Evolutionary conservation across 1,140 invertebrate genomes (phyloP), one percentile per base, ranked within the genome.

Genomic region (Sitodiplosis mosellana): DNA sequence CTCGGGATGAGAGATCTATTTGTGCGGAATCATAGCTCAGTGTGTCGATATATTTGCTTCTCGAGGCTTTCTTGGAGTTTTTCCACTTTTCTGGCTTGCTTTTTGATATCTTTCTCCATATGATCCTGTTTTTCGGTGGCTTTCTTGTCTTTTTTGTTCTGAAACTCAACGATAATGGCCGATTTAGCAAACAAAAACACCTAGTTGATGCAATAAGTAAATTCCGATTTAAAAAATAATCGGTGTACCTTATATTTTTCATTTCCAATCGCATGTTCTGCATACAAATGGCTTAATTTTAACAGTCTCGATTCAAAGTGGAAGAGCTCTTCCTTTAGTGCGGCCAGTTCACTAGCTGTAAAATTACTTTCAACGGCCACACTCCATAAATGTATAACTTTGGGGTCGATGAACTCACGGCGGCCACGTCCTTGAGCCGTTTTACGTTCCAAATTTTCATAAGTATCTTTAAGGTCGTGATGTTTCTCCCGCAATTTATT

Each of bases 281-380:
- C 77, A 60, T 89, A 81, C 41, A 91, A 62, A 56, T 83, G 77
- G 44, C 83, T 75, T 22, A 93, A 66, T 65, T 94, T 94, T 1
- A 86, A 60, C 14, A 95, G 66, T 18, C 87, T 70, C 33, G 78
- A 78, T 66, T 95, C 87, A 65, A 90, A 93, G 63, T 93, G 88
- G 50, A 77, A 70, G 43, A 95, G 64, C 63, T 94, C 89, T 41
- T 79, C 76, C 69, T 82, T 83, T 38, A 95, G 71, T 2, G 87
- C 89, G 51, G 78, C 74, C 8, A 93, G 63, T 70, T 94, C 88
- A 53, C 82, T 74, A 5, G 74, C 64, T 37, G 78, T 78, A 61
- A 94, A 93, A 61, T 88, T 81, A 21, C 77, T 75, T 51, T 80
- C 72, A 12, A 80, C 57, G 1, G 88, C 90, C 41, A 86, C 67